A percentile compares a stretch with the other conserved stretches of the same genome.
These are phyloP conservation scores for Maccullochella peelii DNA, from an alignment of 2,113 vertebrate genomes.

Conservation along the genomic window DNA sequence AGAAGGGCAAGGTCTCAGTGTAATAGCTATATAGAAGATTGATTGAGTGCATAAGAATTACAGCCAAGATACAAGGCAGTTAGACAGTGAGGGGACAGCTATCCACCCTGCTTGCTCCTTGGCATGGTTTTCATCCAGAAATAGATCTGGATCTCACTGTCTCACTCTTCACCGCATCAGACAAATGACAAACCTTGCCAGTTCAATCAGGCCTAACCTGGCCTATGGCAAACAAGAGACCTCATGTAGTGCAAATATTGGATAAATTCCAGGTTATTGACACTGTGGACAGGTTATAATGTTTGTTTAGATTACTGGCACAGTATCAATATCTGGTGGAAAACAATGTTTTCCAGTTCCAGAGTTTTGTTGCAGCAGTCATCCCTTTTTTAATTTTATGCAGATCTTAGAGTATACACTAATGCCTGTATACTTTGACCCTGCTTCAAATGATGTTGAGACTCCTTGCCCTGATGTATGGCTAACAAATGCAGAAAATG, in stretches of 20 bases:
- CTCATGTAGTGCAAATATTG: conserved; percentile 50
- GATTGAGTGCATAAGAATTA: not conserved
- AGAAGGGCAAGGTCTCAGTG: not conserved
- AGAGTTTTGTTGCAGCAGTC: conserved; percentile 7
- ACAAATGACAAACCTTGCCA: conserved; percentile 39
- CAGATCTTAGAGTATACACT: not conserved
- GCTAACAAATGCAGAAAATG: too few relatives aligned
- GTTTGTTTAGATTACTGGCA: conserved; percentile 39
- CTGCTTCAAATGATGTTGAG: not conserved
- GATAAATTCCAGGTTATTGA: conserved; percentile 51
- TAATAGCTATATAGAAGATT: not conserved
- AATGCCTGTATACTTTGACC: not conserved
- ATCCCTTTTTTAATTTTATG: not conserved
- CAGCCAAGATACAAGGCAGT: conserved; percentile 6
- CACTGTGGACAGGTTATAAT: conserved; percentile 47
- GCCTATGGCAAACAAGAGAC: conserved; percentile 49
- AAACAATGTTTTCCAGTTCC: too few relatives aligned
- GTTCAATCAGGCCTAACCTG: conserved; percentile 45
- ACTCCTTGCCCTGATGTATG: not conserved
- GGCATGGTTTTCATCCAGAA: conserved; percentile 29
- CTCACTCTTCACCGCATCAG: conserved; percentile 39
- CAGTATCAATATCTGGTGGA: conserved; percentile 9
- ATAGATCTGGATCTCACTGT: conserved; percentile 38
- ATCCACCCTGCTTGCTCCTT: not conserved
- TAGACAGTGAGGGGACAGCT: conserved; percentile 5